Conservation (phyloP, 2,113 vertebrate species). For the Nyctibius bracteatus region DNA sequence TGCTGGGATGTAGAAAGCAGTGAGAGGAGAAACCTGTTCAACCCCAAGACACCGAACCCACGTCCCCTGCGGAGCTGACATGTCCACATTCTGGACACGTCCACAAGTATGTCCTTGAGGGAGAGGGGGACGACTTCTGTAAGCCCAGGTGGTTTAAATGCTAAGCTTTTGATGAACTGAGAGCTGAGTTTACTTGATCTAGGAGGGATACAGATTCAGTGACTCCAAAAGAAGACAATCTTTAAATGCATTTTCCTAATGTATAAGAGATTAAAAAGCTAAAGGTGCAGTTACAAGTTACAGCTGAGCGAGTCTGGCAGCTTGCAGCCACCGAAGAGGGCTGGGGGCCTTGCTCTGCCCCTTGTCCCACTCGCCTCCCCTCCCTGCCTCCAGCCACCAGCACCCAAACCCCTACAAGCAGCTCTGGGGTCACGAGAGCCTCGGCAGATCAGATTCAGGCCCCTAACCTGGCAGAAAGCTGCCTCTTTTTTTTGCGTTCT, state of each 20-base stretch:
- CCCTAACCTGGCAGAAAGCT: not conserved
- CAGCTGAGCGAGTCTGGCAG: not conserved
- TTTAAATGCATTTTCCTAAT: not conserved
- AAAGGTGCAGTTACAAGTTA: not conserved
- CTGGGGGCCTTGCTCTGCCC: not conserved
- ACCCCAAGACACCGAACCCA: not conserved
- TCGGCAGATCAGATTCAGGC: not conserved
- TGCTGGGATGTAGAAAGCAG: not conserved
- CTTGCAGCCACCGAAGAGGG: not conserved
- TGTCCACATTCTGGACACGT: not conserved
- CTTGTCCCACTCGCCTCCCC: fast-evolving
- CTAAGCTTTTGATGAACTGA: not conserved
- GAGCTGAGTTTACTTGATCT: not conserved
- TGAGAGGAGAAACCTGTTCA: not conserved
- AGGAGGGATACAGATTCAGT: not conserved
- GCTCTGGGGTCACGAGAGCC: not conserved
- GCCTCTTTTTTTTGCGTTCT: not conserved
- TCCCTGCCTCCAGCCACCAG: not conserved
- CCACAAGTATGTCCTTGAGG: fast-evolving
- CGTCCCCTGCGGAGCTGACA: fast-evolving
- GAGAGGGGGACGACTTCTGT: not conserved
- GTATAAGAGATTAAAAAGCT: not conserved
- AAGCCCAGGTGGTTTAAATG: not conserved
- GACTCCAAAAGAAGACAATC: not conserved
- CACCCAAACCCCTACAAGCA: not conserved